These are phyloP conservation scores for Blastobasis lacticolella DNA, from an alignment of 2,888 invertebrate genomes.

Conservation along the genomic window DNA sequence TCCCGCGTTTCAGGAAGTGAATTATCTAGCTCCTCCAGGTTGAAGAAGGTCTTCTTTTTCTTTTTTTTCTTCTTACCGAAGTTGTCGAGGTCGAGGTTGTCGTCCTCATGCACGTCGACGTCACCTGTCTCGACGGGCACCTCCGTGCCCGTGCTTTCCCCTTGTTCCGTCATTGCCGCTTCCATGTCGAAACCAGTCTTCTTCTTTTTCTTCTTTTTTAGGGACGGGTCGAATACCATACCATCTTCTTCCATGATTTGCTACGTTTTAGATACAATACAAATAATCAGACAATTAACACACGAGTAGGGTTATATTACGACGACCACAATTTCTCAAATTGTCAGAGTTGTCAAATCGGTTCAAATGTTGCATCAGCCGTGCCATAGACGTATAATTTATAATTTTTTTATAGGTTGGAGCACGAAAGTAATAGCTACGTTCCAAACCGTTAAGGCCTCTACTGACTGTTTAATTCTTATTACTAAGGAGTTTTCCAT, in stretches of 20 bases:
- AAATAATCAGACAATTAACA: conserved; percentile 7
- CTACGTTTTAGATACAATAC: conserved; percentile 15
- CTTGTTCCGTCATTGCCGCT: conserved; percentile 80
- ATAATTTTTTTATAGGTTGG: no score
- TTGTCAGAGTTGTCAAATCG: conserved; percentile 35
- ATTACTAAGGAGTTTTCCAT: no score
- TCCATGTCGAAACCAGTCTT: conserved; percentile 95
- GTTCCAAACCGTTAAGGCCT: no score
- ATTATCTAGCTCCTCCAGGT: conserved; percentile 89
- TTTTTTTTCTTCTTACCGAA: conserved; percentile 93
- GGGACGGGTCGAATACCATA: conserved; percentile 88
- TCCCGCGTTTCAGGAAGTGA: conserved; percentile 81
- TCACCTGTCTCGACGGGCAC: conserved; percentile 66
- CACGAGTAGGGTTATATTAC: conserved; percentile 45
- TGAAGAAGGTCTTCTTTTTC: conserved; percentile 92
- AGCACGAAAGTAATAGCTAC: no score
- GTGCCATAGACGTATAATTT: not conserved
- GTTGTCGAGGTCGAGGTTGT: conserved; percentile 86
- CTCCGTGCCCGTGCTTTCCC: conserved; percentile 72
- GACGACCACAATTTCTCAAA: conserved; percentile 40
- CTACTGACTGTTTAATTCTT: no score
- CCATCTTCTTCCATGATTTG: conserved; percentile 66
- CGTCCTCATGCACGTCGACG: conserved; percentile 80
- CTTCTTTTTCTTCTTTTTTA: conserved; percentile 97
- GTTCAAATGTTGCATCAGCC: conserved; percentile 65